These are phyloP conservation scores for Heliocidaris tuberculata DNA, from an alignment of 35 echinoderm and acorn worm genomes.

Conservation along the genomic window DNA sequence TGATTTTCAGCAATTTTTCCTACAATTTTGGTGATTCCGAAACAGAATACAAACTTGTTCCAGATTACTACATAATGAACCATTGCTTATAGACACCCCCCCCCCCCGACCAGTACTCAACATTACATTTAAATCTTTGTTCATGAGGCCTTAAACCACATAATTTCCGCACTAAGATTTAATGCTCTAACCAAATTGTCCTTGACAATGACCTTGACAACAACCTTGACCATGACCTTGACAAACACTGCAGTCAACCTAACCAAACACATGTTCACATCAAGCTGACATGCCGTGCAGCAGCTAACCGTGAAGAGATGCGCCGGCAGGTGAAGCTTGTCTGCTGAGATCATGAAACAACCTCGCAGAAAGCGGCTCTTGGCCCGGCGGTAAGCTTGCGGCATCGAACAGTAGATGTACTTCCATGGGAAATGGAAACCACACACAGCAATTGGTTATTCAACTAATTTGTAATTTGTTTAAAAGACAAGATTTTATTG, in stretches of 20 bases:
- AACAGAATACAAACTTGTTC: too few relatives aligned
- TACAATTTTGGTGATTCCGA: too few relatives aligned
- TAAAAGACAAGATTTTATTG: too few relatives aligned
- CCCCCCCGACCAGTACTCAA: too few relatives aligned
- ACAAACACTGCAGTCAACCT: neutral
- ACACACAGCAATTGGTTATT: neutral
- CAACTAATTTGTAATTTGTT: neutral
- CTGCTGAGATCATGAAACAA: constrained; percentile 50
- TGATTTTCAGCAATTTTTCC: too few relatives aligned
- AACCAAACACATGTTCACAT: neutral
- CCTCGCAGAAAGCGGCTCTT: constrained; percentile 48
- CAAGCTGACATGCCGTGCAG: neutral
- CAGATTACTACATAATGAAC: too few relatives aligned
- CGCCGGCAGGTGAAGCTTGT: constrained; percentile 26
- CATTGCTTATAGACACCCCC: too few relatives aligned
- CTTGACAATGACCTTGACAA: too few relatives aligned
- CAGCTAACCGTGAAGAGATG: constrained; percentile 41
- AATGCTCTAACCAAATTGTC: too few relatives aligned
- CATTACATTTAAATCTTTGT: too few relatives aligned
- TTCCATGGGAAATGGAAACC: neutral
- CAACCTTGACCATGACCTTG: neutral
- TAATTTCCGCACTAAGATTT: too few relatives aligned
- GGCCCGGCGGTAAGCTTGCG: constrained; percentile 47
- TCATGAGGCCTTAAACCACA: too few relatives aligned
- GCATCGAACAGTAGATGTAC: constrained; percentile 45